phyloP scores from a whole-genome alignment of 2,113 vertebrate genomes.

The Hiodon tergisus region DNA sequence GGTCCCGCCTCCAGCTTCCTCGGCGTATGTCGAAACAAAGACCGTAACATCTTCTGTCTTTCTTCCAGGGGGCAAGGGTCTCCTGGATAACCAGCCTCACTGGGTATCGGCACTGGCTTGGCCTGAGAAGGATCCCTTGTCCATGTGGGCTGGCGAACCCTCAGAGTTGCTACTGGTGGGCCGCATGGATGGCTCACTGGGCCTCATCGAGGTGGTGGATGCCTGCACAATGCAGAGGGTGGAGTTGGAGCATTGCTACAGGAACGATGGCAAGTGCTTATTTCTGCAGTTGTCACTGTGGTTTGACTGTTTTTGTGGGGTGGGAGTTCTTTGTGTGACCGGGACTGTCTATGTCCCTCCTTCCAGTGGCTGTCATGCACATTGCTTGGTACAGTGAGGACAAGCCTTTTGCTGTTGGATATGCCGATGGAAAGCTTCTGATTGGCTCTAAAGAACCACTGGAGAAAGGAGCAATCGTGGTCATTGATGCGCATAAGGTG shows the following conservation, averaged over 20 bases:
- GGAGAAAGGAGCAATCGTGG: slow-evolving; percentile 80
- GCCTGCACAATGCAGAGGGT: slow-evolving; percentile 73
- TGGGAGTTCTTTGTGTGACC: neutral
- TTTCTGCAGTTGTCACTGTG: neutral
- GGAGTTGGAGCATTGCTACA: slow-evolving; percentile 91
- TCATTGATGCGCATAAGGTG: slow-evolving; percentile 94
- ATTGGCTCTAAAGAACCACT: slow-evolving; percentile 79
- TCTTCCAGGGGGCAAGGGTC: slow-evolving; percentile 78
- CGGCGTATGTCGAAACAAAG: too few relatives aligned
- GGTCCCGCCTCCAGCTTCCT: neutral
- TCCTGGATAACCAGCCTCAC: slow-evolving; percentile 86
- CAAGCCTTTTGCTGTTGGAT: slow-evolving; percentile 87
- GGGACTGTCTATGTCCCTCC: slow-evolving; percentile 13
- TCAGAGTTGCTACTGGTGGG: slow-evolving; percentile 85
- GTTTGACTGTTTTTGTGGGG: neutral
- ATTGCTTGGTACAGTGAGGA: slow-evolving; percentile 95
- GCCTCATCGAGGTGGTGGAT: slow-evolving; percentile 85
- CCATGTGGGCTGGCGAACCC: slow-evolving; percentile 76
- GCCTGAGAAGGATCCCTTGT: slow-evolving; percentile 75
- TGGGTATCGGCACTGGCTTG: slow-evolving; percentile 91
- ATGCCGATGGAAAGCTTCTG: slow-evolving; percentile 88
- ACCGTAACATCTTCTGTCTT: slow-evolving; percentile 3
- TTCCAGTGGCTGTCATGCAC: slow-evolving; percentile 81
- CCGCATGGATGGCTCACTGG: slow-evolving; percentile 89
- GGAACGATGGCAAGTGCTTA: slow-evolving; percentile 77